Percentiles rank a stretch among this genome's conserved stretches.
Conservation (phyloP, 1,140 invertebrate species). For the Holotrichia oblita region DNA sequence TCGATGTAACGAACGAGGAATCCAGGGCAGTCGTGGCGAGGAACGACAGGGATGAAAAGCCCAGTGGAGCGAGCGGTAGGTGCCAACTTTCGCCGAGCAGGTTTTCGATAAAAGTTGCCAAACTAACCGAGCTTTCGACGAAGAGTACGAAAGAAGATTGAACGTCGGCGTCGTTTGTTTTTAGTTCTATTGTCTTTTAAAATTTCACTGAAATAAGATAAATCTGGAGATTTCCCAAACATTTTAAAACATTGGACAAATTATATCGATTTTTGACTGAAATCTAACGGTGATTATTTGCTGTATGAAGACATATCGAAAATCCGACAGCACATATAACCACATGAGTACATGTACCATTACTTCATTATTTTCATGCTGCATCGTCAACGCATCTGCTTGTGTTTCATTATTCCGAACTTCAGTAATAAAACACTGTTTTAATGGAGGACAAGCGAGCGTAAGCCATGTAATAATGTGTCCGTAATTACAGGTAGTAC, state of each 20-base stretch:
- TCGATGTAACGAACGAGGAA: background rate
- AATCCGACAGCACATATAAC: too few relatives aligned
- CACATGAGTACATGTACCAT: too few relatives aligned
- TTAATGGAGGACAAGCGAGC: background rate
- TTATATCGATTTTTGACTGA: background rate
- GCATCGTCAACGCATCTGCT: background rate
- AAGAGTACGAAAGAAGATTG: background rate
- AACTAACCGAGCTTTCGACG: slow-evolving; percentile 27
- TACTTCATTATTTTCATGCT: background rate
- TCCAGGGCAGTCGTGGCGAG: background rate
- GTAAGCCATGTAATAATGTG: background rate
- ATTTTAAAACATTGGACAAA: background rate
- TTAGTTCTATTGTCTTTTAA: slow-evolving; percentile 23
- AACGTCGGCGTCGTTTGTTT: background rate
- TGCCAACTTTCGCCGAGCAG: background rate
- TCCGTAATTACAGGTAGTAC: background rate
- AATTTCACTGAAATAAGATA: background rate
- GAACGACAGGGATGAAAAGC: background rate
- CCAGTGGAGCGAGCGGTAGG: background rate
- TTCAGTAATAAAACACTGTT: background rate
- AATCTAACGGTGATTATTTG: background rate
- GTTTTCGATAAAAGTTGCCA: background rate
- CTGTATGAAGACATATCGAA: too few relatives aligned
- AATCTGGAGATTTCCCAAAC: slow-evolving; percentile 11
- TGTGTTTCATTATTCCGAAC: background rate